phyloP scores from a whole-genome alignment of 2,888 invertebrate species.

The Autographa pulchrina region DNA sequence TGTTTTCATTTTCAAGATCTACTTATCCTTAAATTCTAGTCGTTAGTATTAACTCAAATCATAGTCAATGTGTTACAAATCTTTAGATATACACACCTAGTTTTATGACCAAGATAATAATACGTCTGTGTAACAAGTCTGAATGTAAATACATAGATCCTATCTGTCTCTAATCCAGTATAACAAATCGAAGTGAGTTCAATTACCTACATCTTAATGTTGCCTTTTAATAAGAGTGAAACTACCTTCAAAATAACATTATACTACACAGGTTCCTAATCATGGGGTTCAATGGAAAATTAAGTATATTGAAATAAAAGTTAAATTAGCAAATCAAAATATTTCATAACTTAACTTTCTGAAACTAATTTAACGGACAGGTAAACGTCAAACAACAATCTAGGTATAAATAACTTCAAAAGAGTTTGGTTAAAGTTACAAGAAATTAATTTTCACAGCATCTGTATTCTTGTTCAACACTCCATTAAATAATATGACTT shows the following conservation, averaged over 20 bases:
- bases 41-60: too few relatives aligned
- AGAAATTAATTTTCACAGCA: constrained; percentile 45
- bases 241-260: constrained; percentile 14
- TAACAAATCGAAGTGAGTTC: too few relatives aligned
- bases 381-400: constrained; percentile 55
- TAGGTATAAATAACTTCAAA: constrained; percentile 44
- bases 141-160: too few relatives aligned
- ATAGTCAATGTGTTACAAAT: too few relatives aligned
- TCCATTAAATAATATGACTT: constrained; percentile 4
- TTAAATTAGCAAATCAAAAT: constrained; percentile 57
- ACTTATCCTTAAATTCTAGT: too few relatives aligned
- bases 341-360: constrained; percentile 49
- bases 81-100: too few relatives aligned
- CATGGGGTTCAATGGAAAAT: constrained; percentile 38
- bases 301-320: constrained; percentile 51
- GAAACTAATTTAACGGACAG: constrained; percentile 55
- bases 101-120: too few relatives aligned
- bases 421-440: constrained; percentile 37
- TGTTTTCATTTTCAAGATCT: too few relatives aligned
- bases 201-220: too few relatives aligned
- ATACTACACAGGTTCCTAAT: constrained; percentile 31
- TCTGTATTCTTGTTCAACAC: constrained; percentile 27
- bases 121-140: too few relatives aligned
- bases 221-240: not conserved
- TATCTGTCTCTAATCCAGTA: too few relatives aligned